Base-by-base conservation (phyloP, 2,113 vertebrate genomes). In the Scytalopus superciliaris region DNA sequence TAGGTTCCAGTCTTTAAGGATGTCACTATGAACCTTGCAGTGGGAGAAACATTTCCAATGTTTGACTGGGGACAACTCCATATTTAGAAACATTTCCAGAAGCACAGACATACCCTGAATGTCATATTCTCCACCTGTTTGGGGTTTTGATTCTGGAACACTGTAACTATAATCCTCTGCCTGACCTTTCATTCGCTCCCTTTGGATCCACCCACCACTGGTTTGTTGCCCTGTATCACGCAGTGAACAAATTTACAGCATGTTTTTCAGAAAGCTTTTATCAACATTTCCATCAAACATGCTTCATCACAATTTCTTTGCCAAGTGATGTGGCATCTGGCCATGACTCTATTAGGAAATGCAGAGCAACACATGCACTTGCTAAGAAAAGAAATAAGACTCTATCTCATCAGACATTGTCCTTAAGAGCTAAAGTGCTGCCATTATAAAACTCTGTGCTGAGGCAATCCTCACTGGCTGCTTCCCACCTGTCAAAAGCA, bases 201-300 rank as follows among this genome's bases (percentile, higher is more conserved):
- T 1, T 62, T 1, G 0, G 39, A 77, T 39, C 31, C 59, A 69
- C 24, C 6, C 15, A 49, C 37, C 16, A 24, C 68, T 4, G 0
- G 4, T 45, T 79, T 73, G 23, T 66, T 73, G 62, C 12, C 28
- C 11, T 49, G 19, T 0, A 0, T n/a, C 60, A 64, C 39, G 56
- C 39, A 60, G 25, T 56, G 63, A 92, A 44, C 21, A 44, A 75
- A 56, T 4, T 8, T 44, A 28, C 37, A 81, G 30, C 10, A 55
- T 19, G 5, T 63, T 83, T 95, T 55, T 60, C 66, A 89, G 56
- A 82, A 96, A 81, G 23, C 5, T 30, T 39, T 7, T 52, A 70
- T 69, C 81, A 89, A 42, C 47, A 35, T 70, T 88, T 82, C 35
- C 63, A 89, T 53, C 37, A 93, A 92, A 55, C 33, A n/a, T 13